Percentiles rank a stretch among this genome's conserved stretches.
These are phyloP conservation scores for Aplodontia rufa DNA, from an alignment of 2,113 vertebrate species.

Conservation along the genomic window DNA sequence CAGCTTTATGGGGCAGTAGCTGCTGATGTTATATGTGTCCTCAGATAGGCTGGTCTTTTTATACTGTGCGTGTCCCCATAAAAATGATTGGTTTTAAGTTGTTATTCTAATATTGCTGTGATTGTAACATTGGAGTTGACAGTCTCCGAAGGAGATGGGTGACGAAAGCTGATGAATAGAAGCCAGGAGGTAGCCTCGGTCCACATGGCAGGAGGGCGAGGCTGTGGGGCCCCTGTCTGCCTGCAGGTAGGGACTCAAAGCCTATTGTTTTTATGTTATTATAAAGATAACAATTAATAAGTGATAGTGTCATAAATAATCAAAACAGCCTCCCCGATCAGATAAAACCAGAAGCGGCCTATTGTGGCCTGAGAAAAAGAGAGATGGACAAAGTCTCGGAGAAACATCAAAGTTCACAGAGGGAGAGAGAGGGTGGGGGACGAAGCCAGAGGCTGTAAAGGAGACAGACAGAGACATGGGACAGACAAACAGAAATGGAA, in stretches of 20 bases:
- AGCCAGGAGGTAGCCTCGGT: background rate
- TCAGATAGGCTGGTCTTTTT: slow-evolving; percentile 82
- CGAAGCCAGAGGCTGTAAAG: rapidly evolving
- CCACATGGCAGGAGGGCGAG: rapidly evolving
- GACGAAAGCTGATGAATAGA: slow-evolving; percentile 63
- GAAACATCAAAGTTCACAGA: background rate
- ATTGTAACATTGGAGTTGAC: slow-evolving; percentile 70
- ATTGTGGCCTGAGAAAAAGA: background rate
- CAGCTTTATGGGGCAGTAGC: slow-evolving; percentile 85
- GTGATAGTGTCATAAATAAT: background rate
- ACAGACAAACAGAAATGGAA: background rate
- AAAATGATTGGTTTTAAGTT: slow-evolving; percentile 83
- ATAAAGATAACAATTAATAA: slow-evolving; percentile 19
- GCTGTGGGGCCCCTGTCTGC: background rate
- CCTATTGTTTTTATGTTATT: background rate
- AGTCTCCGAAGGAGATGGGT: slow-evolving; percentile 73
- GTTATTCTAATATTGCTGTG: slow-evolving; percentile 79
- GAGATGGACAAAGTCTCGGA: background rate
- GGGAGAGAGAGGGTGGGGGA: background rate
- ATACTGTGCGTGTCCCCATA: slow-evolving; percentile 81
- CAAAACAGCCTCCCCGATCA: background rate
- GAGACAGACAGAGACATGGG: background rate
- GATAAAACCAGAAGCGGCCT: background rate
- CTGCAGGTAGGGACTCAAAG: rapidly evolving
- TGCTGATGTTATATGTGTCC: slow-evolving; percentile 79